Conservation (phyloP, 2,888 invertebrate species). For the Cyaniris semiargus region DNA sequence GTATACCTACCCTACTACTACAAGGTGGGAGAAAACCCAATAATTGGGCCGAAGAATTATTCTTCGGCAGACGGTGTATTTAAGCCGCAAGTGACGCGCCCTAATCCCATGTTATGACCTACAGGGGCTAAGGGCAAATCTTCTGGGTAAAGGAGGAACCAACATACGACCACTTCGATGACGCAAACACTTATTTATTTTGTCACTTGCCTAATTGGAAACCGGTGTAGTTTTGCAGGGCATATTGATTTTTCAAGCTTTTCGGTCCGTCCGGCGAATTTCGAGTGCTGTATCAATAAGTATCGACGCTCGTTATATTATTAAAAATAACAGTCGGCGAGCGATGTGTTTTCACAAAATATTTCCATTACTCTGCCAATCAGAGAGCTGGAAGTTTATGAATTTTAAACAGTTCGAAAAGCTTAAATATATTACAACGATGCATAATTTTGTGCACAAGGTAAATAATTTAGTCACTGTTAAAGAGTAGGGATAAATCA, state of each 20-base stretch:
- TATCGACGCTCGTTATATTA: constrained; percentile 4
- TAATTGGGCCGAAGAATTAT: too few relatives aligned
- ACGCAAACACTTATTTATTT: background rate
- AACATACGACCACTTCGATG: background rate
- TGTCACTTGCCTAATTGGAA: background rate
- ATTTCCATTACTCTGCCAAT: constrained; percentile 6
- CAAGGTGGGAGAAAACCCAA: too few relatives aligned
- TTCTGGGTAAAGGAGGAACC: background rate
- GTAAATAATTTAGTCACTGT: background rate
- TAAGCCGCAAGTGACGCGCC: too few relatives aligned
- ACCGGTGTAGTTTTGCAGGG: background rate
- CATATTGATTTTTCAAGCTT: background rate
- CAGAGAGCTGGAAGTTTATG: background rate
- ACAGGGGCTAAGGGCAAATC: background rate
- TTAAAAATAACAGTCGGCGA: constrained; percentile 1
- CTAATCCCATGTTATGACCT: background rate
- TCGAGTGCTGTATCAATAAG: constrained; percentile 4
- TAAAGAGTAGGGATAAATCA: background rate
- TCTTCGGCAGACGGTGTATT: too few relatives aligned
- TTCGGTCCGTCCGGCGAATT: background rate
- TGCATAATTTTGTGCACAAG: background rate
- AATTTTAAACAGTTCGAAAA: background rate
- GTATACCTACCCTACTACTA: too few relatives aligned
- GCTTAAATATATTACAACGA: background rate
- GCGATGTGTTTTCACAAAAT: constrained; percentile 6